Conservation (phyloP, 2,113 vertebrate species). For the Siniperca knerii region DNA sequence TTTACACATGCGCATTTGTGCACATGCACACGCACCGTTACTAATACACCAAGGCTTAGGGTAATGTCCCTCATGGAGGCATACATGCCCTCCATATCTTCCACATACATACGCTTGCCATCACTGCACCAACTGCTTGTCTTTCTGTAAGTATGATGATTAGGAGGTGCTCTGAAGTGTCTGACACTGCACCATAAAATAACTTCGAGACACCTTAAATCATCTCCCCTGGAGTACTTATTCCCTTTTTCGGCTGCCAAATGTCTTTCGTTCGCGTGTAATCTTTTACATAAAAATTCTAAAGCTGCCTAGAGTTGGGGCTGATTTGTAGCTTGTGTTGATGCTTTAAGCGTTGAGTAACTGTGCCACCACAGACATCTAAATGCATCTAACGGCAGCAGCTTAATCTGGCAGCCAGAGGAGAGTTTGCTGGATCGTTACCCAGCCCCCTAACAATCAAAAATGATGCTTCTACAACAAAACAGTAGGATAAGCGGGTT, state of each 20-base stretch:
- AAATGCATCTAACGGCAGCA: constrained; percentile 63
- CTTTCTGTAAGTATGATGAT: constrained; percentile 33
- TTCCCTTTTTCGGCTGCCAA: constrained; percentile 60
- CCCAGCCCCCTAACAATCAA: constrained; percentile 49
- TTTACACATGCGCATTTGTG: not conserved
- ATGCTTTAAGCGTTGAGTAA: constrained; percentile 64
- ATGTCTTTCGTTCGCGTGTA: constrained; percentile 54
- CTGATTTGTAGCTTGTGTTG: constrained; percentile 71
- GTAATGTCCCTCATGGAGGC: constrained; percentile 1
- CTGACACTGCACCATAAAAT: constrained; percentile 60
- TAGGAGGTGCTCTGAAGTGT: constrained; percentile 21
- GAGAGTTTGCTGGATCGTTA: constrained; percentile 64
- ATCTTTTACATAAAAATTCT: constrained; percentile 65
- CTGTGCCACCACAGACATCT: constrained; percentile 48
- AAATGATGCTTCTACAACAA: constrained; percentile 45
- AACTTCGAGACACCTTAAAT: constrained; percentile 60
- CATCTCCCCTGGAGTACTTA: constrained; percentile 35
- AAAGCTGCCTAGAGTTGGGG: constrained; percentile 53
- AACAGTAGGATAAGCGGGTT: constrained; percentile 43
- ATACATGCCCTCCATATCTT: constrained; percentile 4
- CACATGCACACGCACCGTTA: not conserved
- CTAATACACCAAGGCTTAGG: not conserved
- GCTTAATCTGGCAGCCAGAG: constrained; percentile 59
- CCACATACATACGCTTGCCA: not conserved
- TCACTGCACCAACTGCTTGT: constrained; percentile 35